These are phyloP conservation scores for Notothenia coriiceps DNA, from an alignment of 2,113 vertebrate species.

Conservation along the genomic window DNA sequence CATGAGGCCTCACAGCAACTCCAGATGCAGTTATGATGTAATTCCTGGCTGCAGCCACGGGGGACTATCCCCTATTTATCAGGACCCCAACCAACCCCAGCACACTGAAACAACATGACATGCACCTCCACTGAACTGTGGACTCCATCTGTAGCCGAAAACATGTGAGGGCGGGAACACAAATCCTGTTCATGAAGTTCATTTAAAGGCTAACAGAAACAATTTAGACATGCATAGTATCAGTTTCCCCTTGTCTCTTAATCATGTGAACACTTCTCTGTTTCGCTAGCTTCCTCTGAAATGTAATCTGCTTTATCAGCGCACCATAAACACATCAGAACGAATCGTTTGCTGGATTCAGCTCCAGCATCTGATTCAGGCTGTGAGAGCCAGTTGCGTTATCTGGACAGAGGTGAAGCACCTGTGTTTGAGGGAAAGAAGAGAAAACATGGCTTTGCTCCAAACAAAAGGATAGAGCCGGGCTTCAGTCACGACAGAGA, in stretches of 20 bases:
- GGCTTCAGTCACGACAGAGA: constrained; percentile 1
- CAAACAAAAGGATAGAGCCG: constrained; percentile 21
- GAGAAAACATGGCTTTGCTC: constrained; percentile 24
- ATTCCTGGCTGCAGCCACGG: constrained; percentile 63
- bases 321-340: constrained; percentile 5
- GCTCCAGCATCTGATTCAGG: constrained; percentile 8
- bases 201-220: constrained; percentile 24
- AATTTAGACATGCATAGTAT: not conserved
- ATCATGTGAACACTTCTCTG: constrained; percentile 16
- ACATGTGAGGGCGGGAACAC: constrained; percentile 29
- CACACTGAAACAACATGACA: constrained; percentile 55
- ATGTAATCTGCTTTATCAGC: constrained; percentile 14
- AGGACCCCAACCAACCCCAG: constrained; percentile 39
- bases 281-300: not conserved
- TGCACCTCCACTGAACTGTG: constrained; percentile 29
- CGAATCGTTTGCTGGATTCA: not conserved
- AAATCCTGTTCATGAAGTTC: constrained; percentile 41
- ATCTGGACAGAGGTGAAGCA: constrained; percentile 22
- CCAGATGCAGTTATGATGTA: constrained; percentile 79
- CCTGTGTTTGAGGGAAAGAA: constrained; percentile 39
- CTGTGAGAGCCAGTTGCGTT: constrained; percentile 14
- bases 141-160: constrained; percentile 57
- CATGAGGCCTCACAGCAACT: constrained; percentile 55
- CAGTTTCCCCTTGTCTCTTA: constrained; percentile 17
- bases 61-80: constrained; percentile 77